These are phyloP conservation scores for Rhombomys opimus DNA, from an alignment of 2,113 vertebrate species.

Conservation along the genomic window DNA sequence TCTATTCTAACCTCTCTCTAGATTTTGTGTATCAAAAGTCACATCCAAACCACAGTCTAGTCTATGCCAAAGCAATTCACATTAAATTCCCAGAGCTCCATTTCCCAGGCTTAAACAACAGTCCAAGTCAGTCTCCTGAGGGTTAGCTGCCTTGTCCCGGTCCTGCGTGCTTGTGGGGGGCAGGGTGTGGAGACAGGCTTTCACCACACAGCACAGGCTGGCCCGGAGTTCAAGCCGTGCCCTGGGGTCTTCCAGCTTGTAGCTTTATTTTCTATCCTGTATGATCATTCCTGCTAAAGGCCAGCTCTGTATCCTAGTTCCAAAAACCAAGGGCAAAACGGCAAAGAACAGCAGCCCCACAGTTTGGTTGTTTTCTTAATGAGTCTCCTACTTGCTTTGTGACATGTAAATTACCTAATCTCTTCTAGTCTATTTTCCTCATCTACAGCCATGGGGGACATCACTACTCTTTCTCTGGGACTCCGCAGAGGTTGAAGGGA, in stretches of 20 bases:
- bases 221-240: background rate
- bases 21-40: slow-evolving; percentile 58
- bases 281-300: slow-evolving; percentile 38
- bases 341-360: background rate
- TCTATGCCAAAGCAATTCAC: slow-evolving; percentile 38
- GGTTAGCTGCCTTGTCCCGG: slow-evolving; percentile 35
- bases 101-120: slow-evolving; percentile 23
- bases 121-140: background rate
- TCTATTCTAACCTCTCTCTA: slow-evolving; percentile 61
- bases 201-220: background rate
- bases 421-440: background rate
- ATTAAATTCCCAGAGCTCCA: slow-evolving; percentile 67
- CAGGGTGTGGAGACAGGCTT: background rate
- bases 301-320: background rate
- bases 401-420: background rate
- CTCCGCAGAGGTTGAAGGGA: background rate
- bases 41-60: slow-evolving; percentile 16
- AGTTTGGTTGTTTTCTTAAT: background rate
- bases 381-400: background rate
- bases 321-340: slow-evolving; percentile 4
- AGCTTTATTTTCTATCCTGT: slow-evolving; percentile 2
- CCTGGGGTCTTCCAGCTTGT: too few species aligned
- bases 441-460: background rate
- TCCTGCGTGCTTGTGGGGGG: background rate
- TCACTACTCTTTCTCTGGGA: background rate